These are phyloP conservation scores for Auanema sp. DNA, from an alignment of 2,888 invertebrate genomes.

Conservation along the genomic window DNA sequence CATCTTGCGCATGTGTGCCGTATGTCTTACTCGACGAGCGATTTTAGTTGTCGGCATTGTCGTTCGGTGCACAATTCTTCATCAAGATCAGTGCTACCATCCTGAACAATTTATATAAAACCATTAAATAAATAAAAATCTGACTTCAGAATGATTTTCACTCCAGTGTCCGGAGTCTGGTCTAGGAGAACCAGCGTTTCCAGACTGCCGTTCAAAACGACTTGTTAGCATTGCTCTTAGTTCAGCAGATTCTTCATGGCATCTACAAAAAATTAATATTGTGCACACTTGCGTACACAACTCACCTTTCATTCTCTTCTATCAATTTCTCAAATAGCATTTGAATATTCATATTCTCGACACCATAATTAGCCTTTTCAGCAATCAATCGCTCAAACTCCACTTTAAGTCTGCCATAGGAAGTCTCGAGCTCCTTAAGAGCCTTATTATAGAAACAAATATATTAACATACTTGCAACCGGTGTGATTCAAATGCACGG, in stretches of 20 bases:
- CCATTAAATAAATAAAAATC: neutral
- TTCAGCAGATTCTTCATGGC: slow-evolving; percentile 46
- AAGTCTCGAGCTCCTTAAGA: slow-evolving; percentile 41
- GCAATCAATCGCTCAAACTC: slow-evolving; percentile 35
- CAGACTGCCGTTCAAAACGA: slow-evolving; percentile 46
- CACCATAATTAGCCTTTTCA: slow-evolving; percentile 25
- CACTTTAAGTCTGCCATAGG: slow-evolving; percentile 34
- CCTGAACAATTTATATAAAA: slow-evolving; percentile 9
- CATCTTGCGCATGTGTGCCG: neutral
- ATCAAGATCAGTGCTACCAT: slow-evolving; percentile 40
- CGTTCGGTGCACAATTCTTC: slow-evolving; percentile 46
- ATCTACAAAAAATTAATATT: slow-evolving; percentile 21
- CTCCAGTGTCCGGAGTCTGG: slow-evolving; percentile 51
- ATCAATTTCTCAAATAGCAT: slow-evolving; percentile 40
- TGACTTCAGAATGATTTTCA: slow-evolving; percentile 38
- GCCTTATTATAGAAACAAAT: too few species aligned
- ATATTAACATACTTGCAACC: slow-evolving; percentile 22
- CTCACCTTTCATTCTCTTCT: slow-evolving; percentile 46
- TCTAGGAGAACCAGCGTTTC: slow-evolving; percentile 35
- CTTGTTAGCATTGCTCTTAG: slow-evolving; percentile 47
- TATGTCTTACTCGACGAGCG: slow-evolving; percentile 34
- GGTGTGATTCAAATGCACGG: slow-evolving; percentile 35
- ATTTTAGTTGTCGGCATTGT: slow-evolving; percentile 43
- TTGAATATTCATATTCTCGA: slow-evolving; percentile 27
- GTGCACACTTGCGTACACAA: too few species aligned